Evolutionary conservation across 2,113 vertebrate species (phyloP), one percentile per base, ranked within the genome.

Genomic region (western clawed frog (Xenopus tropicalis)): DNA sequence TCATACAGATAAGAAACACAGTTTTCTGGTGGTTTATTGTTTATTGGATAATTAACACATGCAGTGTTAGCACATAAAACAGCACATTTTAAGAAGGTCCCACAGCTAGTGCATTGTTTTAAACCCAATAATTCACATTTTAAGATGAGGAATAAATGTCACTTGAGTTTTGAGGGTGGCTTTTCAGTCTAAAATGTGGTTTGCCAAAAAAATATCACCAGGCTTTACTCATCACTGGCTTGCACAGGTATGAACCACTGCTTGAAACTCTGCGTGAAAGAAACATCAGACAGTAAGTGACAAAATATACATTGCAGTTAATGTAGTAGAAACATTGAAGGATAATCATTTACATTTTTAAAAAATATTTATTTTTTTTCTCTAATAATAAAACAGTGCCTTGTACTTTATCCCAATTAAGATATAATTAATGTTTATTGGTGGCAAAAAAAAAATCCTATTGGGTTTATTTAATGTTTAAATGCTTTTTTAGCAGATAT

Each of bases 261-360:
- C 87, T 79, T 92, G 90, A 88, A 98, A 99, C 83, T 98, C 97
- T 98, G 84, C 10, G 29, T 19, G 56, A 69, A 72, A 85, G 78
- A 83, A 63, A 23, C n/a, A 54, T 17, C 14, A 54, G 9, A 54
- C 52, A 54, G 16, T 13, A 48, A 48, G 16, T 48, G 46, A 48
- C 16, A 16, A 14, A 48, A 48, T 13, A 48, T 48, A 14, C 16
- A 48, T 3, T 37, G 29, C 29, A 37, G 29, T 5, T 6, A 48
- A 13, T 48, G 11, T 14, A 14, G 10, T 11, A 13, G 1, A 13
- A 46, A 14, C 16, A n/a, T n/a, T n/a, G n/a, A n/a, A n/a, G n/a
- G n/a, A n/a, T n/a, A n/a, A n/a, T n/a, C n/a, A n/a, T n/a, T n/a
- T n/a, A n/a, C n/a, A n/a, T n/a, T n/a, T n/a, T n/a, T n/a, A n/a